Evolutionary conservation across 1,140 invertebrate species (phyloP).

Genomic region (Cotesia vestalis): DNA sequence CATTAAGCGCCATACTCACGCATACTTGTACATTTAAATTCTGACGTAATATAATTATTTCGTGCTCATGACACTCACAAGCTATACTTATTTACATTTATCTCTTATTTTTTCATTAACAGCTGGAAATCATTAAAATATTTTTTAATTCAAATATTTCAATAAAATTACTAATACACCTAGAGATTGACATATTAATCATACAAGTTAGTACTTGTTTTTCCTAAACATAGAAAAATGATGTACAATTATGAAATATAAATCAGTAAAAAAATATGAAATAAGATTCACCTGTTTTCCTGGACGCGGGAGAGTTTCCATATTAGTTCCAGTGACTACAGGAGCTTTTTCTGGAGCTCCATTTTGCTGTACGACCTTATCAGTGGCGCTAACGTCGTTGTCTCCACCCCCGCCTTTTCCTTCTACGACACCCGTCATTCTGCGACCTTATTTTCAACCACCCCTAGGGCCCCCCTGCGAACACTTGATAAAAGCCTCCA

Average conservation of each 20-base stretch:
- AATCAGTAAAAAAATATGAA: not conserved
- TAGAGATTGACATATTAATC: too few species aligned
- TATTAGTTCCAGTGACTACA: constrained; percentile 70
- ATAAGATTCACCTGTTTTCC: constrained; percentile 66
- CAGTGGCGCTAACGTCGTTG: constrained; percentile 64
- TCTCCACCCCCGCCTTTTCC: constrained; percentile 52
- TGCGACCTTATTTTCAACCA: constrained; percentile 49
- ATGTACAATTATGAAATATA: not conserved
- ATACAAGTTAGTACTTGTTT: not conserved
- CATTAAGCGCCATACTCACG: not conserved
- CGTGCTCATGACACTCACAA: constrained; percentile 9
- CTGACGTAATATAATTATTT: constrained; percentile 6
- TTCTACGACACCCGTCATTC: constrained; percentile 61
- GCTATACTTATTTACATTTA: not conserved
- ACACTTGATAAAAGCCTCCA: constrained; percentile 37
- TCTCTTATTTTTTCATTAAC: not conserved
- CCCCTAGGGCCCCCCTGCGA: constrained; percentile 45
- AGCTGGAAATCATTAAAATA: not conserved
- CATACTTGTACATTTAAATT: not conserved
- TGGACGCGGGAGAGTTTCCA: constrained; percentile 69
- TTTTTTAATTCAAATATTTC: constrained; percentile 4
- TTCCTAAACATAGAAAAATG: not conserved
- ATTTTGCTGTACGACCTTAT: constrained; percentile 62
- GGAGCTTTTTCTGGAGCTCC: constrained; percentile 67
- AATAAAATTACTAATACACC: too few species aligned